A percentile compares a stretch with the other conserved stretches of the same genome.
Conservation (phyloP, 2,797 vertebrate species). For the Myotis pilosus region DNA sequence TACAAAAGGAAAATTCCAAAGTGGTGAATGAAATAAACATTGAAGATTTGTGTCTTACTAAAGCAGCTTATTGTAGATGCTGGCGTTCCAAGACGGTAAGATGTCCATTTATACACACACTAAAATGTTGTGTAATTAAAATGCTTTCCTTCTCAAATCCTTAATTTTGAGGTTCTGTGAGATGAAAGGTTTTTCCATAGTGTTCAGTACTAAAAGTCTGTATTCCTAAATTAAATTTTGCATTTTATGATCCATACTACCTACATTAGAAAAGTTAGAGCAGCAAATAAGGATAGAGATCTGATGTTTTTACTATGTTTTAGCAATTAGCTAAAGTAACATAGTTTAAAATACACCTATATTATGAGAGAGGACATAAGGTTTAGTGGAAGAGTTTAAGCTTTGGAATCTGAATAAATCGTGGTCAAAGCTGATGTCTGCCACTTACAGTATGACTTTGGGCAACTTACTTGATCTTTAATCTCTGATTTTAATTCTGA, state of each 20-base stretch:
- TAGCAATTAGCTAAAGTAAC: not conserved
- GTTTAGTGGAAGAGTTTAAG: not conserved
- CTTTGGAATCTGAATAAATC: not conserved
- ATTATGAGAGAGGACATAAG: not conserved
- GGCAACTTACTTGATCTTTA: slow-evolving; percentile 18
- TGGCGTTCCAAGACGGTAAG: slow-evolving; percentile 99
- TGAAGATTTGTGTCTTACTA: slow-evolving; percentile 94
- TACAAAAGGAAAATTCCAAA: slow-evolving; percentile 98
- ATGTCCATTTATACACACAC: not conserved
- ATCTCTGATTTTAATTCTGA: not conserved
- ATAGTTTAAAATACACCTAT: slow-evolving; percentile 65
- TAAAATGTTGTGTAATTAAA: not conserved
- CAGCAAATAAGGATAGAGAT: not conserved
- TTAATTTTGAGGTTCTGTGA: not conserved
- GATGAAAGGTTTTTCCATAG: not conserved
- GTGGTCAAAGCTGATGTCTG: not conserved
- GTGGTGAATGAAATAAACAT: slow-evolving; percentile 99
- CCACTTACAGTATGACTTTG: not conserved
- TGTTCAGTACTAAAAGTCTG: not conserved
- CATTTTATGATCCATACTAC: not conserved
- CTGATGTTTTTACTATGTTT: not conserved
- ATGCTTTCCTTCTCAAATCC: not conserved
- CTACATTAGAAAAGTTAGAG: slow-evolving; percentile 2
- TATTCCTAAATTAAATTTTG: not conserved
- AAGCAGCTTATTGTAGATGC: slow-evolving; percentile 96